Base-by-base conservation (phyloP, 2,113 vertebrate species). In the Cochlearius cochlearius region DNA sequence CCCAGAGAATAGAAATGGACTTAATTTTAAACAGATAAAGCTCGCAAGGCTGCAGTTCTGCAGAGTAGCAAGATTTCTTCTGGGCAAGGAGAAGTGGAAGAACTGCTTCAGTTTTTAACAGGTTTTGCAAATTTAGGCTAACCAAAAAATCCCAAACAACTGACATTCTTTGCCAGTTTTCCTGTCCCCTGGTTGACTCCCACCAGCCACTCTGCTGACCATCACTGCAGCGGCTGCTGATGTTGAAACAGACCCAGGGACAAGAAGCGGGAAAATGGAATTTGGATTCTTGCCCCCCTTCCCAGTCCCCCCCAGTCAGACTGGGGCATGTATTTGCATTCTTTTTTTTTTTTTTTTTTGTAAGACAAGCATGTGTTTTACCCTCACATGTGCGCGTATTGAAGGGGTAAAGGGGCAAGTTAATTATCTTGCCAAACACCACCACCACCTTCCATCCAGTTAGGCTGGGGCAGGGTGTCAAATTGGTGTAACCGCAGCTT, bases 1-100 rank as follows among this genome's bases (percentile, higher is more conserved):
- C 62, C 26, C 89, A 91, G 91, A 92, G 89, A 97, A 95, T n/a
- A 91, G 87, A 73, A 94, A 94, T 34, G 55, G 68, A 58, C 69
- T 93, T 90, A 5, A 59, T 88, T 92, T 92, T 47, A 45, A 95
- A 88, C 75, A 96, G 86, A 95, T 71, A 72, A 90, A 94, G 29
- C 72, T 95, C 49, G 12, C 21, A 86, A 81, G 52, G 36, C 77
- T 86, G 36, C 77, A 85, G 73, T 39, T 72, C 69, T 68, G 62
- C 84, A 79, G 41, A 76, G 15, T 0, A 74, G 47, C 19, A 59
- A 56, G 64, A 72, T 38, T 87, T 72, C 53, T 86, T 55, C 74
- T 66, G 12, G 16, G 58, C 69, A 72, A 84, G 41, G 27, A 83
- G 47, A 79, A 90, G 23, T 3, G 12, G 76, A 69, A 90, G 10